Evolutionary conservation across 2,113 vertebrate genomes (phyloP).

Genomic region (Paralichthys olivaceus): DNA sequence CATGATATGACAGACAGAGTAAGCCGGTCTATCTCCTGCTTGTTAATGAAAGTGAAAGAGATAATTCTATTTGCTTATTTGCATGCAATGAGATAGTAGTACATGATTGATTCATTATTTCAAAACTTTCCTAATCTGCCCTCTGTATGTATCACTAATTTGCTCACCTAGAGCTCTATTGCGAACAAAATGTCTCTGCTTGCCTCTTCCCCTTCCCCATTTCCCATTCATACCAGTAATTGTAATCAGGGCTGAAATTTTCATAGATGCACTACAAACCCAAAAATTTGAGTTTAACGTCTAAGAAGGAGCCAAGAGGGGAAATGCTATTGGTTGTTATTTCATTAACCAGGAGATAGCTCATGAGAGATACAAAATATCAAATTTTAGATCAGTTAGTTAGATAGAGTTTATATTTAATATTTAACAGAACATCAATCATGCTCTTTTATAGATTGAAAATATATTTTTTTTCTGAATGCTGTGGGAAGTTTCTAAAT

Average conservation of each 20-base stretch:
- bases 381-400: too few relatives aligned
- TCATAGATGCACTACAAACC: constrained; percentile 18
- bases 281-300: neutral
- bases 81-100: constrained; percentile 49
- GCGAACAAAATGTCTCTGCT: constrained; percentile 23
- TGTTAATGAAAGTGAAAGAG: neutral
- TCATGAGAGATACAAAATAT: constrained; percentile 5
- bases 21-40: neutral
- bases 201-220: constrained; percentile 25
- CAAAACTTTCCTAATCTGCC: constrained; percentile 50
- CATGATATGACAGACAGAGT: neutral
- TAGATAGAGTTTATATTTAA: too few relatives aligned
- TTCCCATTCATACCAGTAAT: constrained; percentile 20
- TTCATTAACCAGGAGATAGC: constrained; percentile 11
- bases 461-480: too few relatives aligned
- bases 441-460: too few relatives aligned
- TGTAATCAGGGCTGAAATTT: constrained; percentile 25
- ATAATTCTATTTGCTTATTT: constrained; percentile 19
- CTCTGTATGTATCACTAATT: constrained; percentile 34
- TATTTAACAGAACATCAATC: too few relatives aligned
- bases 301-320: constrained; percentile 4
- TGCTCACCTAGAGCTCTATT: constrained; percentile 42
- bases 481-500: neutral
- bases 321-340: constrained; percentile 18
- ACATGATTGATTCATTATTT: constrained; percentile 67